Conservation (phyloP, 1,140 invertebrate species). For the Oryctes rhinoceros region DNA sequence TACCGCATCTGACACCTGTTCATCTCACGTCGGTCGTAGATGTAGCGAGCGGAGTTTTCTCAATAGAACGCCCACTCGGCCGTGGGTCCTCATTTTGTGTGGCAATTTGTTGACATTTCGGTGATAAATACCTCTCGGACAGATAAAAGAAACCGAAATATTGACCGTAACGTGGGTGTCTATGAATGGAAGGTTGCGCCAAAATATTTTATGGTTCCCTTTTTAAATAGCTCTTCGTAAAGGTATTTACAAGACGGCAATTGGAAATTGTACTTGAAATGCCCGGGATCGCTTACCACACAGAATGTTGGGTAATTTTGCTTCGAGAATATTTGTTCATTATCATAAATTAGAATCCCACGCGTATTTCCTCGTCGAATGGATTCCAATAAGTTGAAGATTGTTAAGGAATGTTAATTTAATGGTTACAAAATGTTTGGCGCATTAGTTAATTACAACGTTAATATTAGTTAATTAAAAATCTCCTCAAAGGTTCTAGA, state of each 20-base stretch:
- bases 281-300: not conserved
- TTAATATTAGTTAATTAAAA: too few species aligned
- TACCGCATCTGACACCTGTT: conserved; percentile 29
- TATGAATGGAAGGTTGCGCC: conserved; percentile 26
- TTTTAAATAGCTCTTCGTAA: not conserved
- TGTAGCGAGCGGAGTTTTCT: conserved; percentile 1
- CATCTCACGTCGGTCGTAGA: not conserved
- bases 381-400: not conserved
- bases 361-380: not conserved
- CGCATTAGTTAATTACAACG: too few species aligned
- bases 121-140: conserved; percentile 29
- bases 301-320: not conserved
- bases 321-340: conserved; percentile 25
- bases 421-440: not conserved
- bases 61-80: conserved; percentile 2
- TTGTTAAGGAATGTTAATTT: conserved; percentile 1
- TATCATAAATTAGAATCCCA: conserved; percentile 25
- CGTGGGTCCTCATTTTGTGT: conserved; percentile 23
- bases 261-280: conserved; percentile 24
- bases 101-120: conserved; percentile 28
- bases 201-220: conserved; percentile 31
- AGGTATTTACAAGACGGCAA: conserved; percentile 23
- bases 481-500: too few species aligned
- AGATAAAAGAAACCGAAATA: conserved; percentile 33
- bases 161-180: conserved; percentile 20